These are phyloP conservation scores for Nestor notabilis DNA, from an alignment of 2,113 vertebrate species.

Conservation along the genomic window DNA sequence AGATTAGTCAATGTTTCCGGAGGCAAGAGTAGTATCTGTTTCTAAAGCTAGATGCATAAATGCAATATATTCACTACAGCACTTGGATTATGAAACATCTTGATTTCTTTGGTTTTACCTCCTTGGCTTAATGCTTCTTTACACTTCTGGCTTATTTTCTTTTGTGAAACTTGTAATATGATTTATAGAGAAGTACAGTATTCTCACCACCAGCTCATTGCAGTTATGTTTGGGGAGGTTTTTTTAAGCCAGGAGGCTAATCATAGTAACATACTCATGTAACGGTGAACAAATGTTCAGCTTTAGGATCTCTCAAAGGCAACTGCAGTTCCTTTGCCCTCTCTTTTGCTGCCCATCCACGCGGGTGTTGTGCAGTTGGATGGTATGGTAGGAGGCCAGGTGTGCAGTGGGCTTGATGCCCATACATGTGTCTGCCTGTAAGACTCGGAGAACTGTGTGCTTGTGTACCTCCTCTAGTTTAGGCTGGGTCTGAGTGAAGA, in stretches of 20 bases:
- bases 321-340: not conserved
- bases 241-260: not conserved
- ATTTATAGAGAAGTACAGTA: not conserved
- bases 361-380: accelerated
- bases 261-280: not conserved
- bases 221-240: not conserved
- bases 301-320: accelerated
- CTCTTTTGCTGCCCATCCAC: accelerated
- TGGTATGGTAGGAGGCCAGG: accelerated
- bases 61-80: not conserved
- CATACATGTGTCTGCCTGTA: accelerated
- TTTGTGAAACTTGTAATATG: accelerated
- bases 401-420: accelerated
- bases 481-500: not conserved
- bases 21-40: not conserved
- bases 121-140: not conserved
- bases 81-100: not conserved
- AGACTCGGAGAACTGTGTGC: accelerated
- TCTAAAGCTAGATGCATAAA: not conserved
- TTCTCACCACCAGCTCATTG: not conserved
- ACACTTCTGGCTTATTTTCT: not conserved
- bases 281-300: not conserved
- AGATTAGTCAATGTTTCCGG: not conserved
- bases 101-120: not conserved
- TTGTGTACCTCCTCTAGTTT: accelerated